phyloP scores from a whole-genome alignment of 92 coral and sea anemone genomes.

The Epizoanthus ramosus region DNA sequence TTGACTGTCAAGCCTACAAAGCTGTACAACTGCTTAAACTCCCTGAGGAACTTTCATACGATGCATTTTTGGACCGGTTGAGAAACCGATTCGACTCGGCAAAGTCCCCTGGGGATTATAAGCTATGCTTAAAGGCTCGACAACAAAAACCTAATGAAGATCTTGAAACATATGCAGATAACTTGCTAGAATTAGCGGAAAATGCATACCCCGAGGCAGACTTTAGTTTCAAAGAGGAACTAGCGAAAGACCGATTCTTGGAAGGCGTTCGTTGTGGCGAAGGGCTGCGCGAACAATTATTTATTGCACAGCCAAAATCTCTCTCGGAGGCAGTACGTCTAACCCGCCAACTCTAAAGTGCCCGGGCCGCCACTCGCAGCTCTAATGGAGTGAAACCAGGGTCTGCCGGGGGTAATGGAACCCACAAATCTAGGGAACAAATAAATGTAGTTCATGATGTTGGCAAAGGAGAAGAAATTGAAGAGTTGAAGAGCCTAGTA shows the following conservation, averaged over 20 bases:
- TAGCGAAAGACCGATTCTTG: slow-evolving; percentile 37
- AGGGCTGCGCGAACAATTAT: background rate
- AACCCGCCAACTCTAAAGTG: background rate
- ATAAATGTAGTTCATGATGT: no score
- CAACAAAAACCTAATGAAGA: slow-evolving; percentile 33
- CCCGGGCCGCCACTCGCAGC: background rate
- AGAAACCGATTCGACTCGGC: slow-evolving; percentile 50
- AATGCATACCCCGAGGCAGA: slow-evolving; percentile 60
- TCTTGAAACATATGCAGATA: slow-evolving; percentile 45
- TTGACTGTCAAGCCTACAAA: slow-evolving; percentile 52
- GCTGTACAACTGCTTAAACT: slow-evolving; percentile 59
- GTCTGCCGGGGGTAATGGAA: no score
- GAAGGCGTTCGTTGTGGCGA: background rate
- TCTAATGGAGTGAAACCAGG: no score
- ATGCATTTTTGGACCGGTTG: slow-evolving; percentile 39
- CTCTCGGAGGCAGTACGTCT: background rate
- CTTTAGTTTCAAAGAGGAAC: slow-evolving; percentile 49
- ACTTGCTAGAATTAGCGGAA: slow-evolving; percentile 45
- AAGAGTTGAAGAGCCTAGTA: no score
- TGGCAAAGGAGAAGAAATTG: no score
- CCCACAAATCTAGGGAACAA: no score
- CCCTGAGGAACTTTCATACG: slow-evolving; percentile 37
- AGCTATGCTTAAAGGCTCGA: slow-evolving; percentile 16
- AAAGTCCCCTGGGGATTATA: slow-evolving; percentile 45
- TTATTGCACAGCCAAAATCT: background rate